Evolutionary conservation across 2,113 vertebrate species (phyloP).

Genomic region (Boleophthalmus pectinirostris): DNA sequence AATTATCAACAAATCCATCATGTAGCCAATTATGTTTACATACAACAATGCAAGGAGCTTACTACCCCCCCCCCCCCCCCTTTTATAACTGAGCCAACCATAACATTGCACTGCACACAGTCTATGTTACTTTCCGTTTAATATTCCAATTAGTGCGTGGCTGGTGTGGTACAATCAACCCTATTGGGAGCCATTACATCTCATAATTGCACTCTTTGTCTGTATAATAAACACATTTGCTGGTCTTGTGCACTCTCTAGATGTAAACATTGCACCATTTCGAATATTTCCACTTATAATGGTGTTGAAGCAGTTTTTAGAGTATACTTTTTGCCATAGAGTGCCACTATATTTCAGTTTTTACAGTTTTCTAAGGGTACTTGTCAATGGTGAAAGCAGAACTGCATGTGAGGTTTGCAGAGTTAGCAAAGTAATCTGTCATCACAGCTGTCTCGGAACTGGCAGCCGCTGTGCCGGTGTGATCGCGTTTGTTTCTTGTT

Average conservation of each 20-base stretch:
- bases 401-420: not conserved
- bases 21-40: not conserved
- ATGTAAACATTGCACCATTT: slow-evolving; percentile 1
- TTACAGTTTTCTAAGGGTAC: not conserved
- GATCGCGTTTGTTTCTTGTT: slow-evolving; percentile 9
- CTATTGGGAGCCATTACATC: slow-evolving; percentile 11
- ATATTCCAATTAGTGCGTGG: slow-evolving; percentile 4
- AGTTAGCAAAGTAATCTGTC: slow-evolving; percentile 15
- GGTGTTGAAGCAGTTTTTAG: not conserved
- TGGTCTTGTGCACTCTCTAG: not conserved
- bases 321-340: not conserved
- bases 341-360: not conserved
- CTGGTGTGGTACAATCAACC: not conserved
- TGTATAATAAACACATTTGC: slow-evolving; percentile 4
- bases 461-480: slow-evolving; percentile 1
- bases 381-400: not conserved
- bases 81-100: too few relatives aligned
- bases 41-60: not conserved
- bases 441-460: not conserved
- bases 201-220: slow-evolving; percentile 7
- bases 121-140: not conserved
- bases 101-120: not conserved
- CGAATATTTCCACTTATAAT: slow-evolving; percentile 1
- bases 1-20: not conserved
- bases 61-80: not conserved